Evolutionary conservation across 2,888 invertebrate genomes (phyloP).

Genomic region (Drosophila mimetica): DNA sequence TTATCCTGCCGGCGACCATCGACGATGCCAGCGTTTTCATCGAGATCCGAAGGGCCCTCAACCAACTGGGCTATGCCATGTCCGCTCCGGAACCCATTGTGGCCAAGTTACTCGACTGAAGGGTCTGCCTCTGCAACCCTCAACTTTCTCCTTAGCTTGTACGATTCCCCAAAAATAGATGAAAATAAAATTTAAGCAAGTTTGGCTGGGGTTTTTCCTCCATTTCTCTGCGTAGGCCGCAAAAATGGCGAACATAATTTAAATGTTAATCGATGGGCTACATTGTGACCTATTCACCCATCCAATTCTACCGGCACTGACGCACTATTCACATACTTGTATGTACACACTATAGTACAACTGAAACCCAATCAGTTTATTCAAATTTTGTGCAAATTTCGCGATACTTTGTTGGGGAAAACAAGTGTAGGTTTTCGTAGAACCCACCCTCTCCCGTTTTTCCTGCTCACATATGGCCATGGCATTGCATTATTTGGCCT

Average conservation of each 20-base stretch:
- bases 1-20: slow-evolving; percentile 93
- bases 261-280: slow-evolving; percentile 63
- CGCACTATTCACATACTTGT: slow-evolving; percentile 22
- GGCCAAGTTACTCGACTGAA: slow-evolving; percentile 67
- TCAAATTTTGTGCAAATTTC: slow-evolving; percentile 82
- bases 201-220: slow-evolving; percentile 21
- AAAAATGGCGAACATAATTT: slow-evolving; percentile 57
- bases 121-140: not conserved
- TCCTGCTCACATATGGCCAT: slow-evolving; percentile 28
- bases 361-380: slow-evolving; percentile 81
- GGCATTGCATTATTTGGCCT: slow-evolving; percentile 37
- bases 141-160: slow-evolving; percentile 18
- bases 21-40: slow-evolving; percentile 93
- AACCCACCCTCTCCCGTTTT: not conserved
- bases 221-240: slow-evolving; percentile 35
- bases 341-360: slow-evolving; percentile 1
- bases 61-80: slow-evolving; percentile 90
- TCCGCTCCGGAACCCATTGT: slow-evolving; percentile 88
- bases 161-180: slow-evolving; percentile 10
- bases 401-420: slow-evolving; percentile 48
- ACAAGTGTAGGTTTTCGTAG: slow-evolving; percentile 13
- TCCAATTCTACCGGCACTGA: slow-evolving; percentile 21
- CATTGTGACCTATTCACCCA: slow-evolving; percentile 40
- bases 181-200: slow-evolving; percentile 50
- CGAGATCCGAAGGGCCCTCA: slow-evolving; percentile 90